These are phyloP conservation scores for Ochropleura leucogaster DNA, from an alignment of 2,888 invertebrate genomes.

Conservation along the genomic window DNA sequence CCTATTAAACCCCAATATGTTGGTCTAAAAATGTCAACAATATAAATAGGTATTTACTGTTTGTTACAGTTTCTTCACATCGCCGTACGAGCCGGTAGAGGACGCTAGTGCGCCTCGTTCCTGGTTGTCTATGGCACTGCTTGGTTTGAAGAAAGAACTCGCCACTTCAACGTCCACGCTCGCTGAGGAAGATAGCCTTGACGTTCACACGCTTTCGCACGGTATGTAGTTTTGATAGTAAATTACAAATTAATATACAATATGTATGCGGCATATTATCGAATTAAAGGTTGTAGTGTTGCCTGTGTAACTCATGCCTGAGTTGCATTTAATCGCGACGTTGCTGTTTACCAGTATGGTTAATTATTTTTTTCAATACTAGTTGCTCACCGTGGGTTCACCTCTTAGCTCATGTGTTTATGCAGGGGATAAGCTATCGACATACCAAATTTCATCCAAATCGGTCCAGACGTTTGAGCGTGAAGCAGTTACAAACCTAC, in stretches of 20 bases:
- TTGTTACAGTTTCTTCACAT: conserved; percentile 85
- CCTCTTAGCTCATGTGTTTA: no score
- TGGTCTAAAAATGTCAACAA: background rate
- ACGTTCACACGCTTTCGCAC: conserved; percentile 74
- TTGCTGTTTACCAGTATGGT: background rate
- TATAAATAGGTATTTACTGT: conserved; percentile 11
- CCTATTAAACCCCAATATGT: background rate
- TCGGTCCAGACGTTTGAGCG: no score
- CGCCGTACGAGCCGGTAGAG: conserved; percentile 86
- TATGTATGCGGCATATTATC: background rate
- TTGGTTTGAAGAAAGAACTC: conserved; percentile 92
- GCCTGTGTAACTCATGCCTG: background rate
- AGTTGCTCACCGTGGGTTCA: no score
- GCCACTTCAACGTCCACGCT: conserved; percentile 90
- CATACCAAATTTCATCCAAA: no score
- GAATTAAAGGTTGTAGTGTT: background rate
- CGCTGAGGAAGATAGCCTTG: conserved; percentile 90
- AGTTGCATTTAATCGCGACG: background rate
- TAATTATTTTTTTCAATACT: background rate
- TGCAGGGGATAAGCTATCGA: no score
- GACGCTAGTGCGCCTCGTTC: conserved; percentile 83
- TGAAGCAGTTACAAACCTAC: no score
- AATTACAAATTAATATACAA: background rate
- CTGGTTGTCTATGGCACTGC: conserved; percentile 92
- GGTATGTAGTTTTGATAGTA: conserved; percentile 69